Conservation (phyloP, 2,797 vertebrate genomes). For the Halcyon smyrnensis region DNA sequence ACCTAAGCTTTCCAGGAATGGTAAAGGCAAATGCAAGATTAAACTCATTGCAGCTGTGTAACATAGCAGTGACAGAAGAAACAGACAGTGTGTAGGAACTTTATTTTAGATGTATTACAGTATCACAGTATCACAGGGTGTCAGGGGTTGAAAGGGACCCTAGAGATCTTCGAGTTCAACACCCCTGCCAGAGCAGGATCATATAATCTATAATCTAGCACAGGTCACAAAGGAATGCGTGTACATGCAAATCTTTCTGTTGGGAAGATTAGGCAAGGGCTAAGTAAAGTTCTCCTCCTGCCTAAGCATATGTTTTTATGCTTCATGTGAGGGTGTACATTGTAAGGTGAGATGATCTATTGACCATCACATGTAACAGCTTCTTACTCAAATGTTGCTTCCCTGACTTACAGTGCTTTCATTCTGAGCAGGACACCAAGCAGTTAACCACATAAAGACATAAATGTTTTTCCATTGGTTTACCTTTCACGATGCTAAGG, state of each 20-base stretch:
- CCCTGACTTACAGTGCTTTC: not conserved
- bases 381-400: not conserved
- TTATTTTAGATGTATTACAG: not conserved
- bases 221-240: too few species aligned
- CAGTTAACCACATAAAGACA: not conserved
- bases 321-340: not conserved
- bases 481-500: not conserved
- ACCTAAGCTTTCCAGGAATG: not conserved
- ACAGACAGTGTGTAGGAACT: not conserved
- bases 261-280: not conserved
- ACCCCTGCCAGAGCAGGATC: too few species aligned
- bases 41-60: not conserved
- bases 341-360: not conserved
- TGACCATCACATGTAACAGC: accelerated
- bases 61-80: not conserved
- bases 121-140: too few species aligned
- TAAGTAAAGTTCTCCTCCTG: not conserved
- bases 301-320: not conserved
- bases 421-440: not conserved
- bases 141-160: too few species aligned
- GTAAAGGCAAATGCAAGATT: not conserved
- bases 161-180: too few species aligned
- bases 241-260: not conserved
- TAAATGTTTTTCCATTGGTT: not conserved
- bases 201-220: too few species aligned